Evolutionary conservation across 2,888 invertebrate genomes (phyloP).

Genomic region (Glaucopsyche alexis): DNA sequence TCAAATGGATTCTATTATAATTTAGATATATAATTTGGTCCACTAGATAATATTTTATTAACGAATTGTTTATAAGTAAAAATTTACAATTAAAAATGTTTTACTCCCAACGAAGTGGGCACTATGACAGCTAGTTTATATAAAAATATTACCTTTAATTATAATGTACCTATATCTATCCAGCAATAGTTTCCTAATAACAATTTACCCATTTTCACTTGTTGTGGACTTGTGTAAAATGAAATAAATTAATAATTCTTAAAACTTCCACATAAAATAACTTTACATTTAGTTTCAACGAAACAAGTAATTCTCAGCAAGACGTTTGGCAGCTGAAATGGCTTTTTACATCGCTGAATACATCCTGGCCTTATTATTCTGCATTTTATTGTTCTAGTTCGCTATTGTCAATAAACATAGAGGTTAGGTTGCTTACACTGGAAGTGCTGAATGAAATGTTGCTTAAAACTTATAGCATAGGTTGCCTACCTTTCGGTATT

Average conservation of each 20-base stretch:
- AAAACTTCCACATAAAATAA: background rate
- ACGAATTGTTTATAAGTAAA: too few relatives aligned
- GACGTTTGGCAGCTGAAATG: background rate
- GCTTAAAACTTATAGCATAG: background rate
- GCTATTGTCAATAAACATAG: constrained; percentile 1
- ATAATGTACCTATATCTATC: too few relatives aligned
- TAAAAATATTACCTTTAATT: too few relatives aligned
- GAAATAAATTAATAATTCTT: background rate
- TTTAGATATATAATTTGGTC: too few relatives aligned
- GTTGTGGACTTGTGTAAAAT: too few relatives aligned
- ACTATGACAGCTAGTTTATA: too few relatives aligned
- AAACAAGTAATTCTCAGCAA: background rate
- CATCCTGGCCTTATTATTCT: constrained; percentile 10
- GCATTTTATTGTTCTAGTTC: constrained; percentile 17
- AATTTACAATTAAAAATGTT: too few relatives aligned
- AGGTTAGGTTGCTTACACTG: background rate
- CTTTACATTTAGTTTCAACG: background rate
- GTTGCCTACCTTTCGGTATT: background rate
- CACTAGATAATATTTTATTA: too few relatives aligned
- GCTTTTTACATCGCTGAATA: background rate
- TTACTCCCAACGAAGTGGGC: too few relatives aligned
- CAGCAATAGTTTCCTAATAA: too few relatives aligned
- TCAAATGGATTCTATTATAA: too few relatives aligned
- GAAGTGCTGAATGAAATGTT: background rate
- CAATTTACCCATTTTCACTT: too few relatives aligned